Evolutionary conservation across 2,888 invertebrate species (phyloP), one percentile per base, ranked within the genome.

Genomic region (Drosophila paramelanica): DNA sequence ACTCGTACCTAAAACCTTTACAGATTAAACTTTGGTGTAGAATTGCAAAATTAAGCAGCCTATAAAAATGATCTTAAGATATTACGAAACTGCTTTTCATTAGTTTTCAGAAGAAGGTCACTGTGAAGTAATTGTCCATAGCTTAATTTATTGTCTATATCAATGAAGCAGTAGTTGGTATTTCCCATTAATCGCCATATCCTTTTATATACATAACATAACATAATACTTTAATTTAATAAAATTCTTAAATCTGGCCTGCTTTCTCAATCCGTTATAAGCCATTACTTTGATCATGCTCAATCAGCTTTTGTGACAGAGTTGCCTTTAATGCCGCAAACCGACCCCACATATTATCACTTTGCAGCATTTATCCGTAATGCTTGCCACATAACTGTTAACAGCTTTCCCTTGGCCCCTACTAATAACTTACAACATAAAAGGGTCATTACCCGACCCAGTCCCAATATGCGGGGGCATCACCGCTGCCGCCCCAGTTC

Each of bases 371-470:
- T 60, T 53, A 73, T 79, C 79, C 42, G 62, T n/a, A 33, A 5
- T n/a, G 20, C 33, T 42, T 39, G 3, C 4, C 41, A 42, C 50
- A 50, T 33, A 49, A 41, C 50, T 67, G 47, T 67, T 47, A 55
- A 49, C 68, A 53, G 68, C 75, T 62, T 67, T 79, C 51, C 59
- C 58, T 56, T 20, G 60, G 50, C 20, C 51, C 42, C 39, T 31
- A 31, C 74, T 57, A 74, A 61, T 79, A 74, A 55, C 55, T 68
- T 75, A 68, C 38, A 49, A 14, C 50, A 39, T 45, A 62, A 75
- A 79, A 62, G 76, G 70, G 79, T 75, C 70, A 75, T 53, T 52
- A 73, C 23, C 67, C 68, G 75, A 57, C 39, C 50, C 61, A 47
- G 51, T 25, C 27, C 13, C 7, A 14, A 17, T 39, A 8, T 23